Percentiles rank a stretch among this genome's conserved stretches.
Evolutionary conservation across 2,888 invertebrate genomes (phyloP).

Genomic region (Xanthia togata): DNA sequence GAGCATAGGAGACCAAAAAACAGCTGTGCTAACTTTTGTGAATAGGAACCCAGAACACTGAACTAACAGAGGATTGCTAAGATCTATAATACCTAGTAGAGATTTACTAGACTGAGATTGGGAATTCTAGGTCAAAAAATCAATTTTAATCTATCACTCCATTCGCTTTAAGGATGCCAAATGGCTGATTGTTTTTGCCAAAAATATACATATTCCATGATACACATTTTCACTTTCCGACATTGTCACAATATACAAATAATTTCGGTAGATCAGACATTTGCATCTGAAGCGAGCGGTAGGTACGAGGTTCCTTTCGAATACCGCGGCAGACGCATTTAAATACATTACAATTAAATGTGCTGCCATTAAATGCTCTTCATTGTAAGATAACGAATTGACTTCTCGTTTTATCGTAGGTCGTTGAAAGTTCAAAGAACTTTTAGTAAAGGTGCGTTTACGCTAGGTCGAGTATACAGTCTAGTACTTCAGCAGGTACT

Average conservation of each 20-base stretch:
- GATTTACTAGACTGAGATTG: conserved; percentile 12
- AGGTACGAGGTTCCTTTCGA: conserved; percentile 43
- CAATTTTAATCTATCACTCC: conserved; percentile 30
- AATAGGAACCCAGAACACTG: background rate
- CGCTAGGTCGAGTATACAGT: background rate
- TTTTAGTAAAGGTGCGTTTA: conserved; percentile 29
- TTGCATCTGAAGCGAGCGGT: conserved; percentile 55
- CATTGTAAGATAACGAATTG: conserved; percentile 46
- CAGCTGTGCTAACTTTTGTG: background rate
- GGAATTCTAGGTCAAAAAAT: conserved; percentile 4
- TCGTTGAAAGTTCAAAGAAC: conserved; percentile 36
- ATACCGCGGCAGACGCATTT: conserved; percentile 36
- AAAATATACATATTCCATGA: conserved; percentile 14
- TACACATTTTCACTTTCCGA: conserved; percentile 45
- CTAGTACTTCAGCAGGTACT: too few species aligned
- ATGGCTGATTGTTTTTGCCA: conserved; percentile 15
- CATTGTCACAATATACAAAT: conserved; percentile 50
- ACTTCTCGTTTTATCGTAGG: conserved; percentile 32
- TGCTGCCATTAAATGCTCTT: conserved; percentile 35
- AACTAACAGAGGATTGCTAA: background rate
- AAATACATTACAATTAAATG: conserved; percentile 50
- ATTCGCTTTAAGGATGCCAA: background rate
- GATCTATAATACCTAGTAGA: background rate
- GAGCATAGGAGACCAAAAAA: background rate
- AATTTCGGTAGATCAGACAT: conserved; percentile 51